Evolutionary conservation across 2,113 vertebrate species (phyloP).

Genomic region (Tonatia bakeri): DNA sequence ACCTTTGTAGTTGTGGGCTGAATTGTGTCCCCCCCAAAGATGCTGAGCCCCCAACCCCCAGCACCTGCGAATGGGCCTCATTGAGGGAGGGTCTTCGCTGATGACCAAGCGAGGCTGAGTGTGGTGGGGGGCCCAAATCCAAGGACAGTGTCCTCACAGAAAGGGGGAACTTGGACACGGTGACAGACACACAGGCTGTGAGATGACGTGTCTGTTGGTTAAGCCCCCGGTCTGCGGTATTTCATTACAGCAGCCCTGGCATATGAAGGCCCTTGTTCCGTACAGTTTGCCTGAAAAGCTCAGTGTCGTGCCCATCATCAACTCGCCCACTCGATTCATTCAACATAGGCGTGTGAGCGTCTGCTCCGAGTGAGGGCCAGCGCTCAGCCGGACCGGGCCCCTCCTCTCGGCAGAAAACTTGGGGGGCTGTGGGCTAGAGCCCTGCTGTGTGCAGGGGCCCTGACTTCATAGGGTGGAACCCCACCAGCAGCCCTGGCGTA

Average conservation of each 20-base stretch:
- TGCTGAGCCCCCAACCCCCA: not conserved
- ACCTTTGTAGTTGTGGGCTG: fast-evolving
- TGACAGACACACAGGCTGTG: not conserved
- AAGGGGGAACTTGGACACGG: not conserved
- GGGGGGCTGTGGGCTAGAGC: fast-evolving
- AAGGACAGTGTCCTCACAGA: not conserved
- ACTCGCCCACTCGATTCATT: fast-evolving
- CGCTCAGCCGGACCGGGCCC: not conserved
- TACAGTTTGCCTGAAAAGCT: not conserved
- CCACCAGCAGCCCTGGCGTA: not conserved
- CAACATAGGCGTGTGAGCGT: not conserved
- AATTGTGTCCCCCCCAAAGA: fast-evolving
- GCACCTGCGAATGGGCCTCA: not conserved
- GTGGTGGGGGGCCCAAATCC: fast-evolving
- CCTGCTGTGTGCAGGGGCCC: not conserved
- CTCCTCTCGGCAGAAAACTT: too few species aligned
- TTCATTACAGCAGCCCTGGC: not conserved
- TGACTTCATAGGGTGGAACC: not conserved
- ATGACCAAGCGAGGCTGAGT: not conserved
- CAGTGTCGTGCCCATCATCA: fast-evolving
- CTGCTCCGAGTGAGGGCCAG: not conserved
- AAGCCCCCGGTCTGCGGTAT: fast-evolving
- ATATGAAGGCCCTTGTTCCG: fast-evolving
- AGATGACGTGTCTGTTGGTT: not conserved
- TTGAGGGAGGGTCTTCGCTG: not conserved